phyloP scores from a whole-genome alignment of 2,888 invertebrate genomes.

The Drosophila subquinaria region DNA sequence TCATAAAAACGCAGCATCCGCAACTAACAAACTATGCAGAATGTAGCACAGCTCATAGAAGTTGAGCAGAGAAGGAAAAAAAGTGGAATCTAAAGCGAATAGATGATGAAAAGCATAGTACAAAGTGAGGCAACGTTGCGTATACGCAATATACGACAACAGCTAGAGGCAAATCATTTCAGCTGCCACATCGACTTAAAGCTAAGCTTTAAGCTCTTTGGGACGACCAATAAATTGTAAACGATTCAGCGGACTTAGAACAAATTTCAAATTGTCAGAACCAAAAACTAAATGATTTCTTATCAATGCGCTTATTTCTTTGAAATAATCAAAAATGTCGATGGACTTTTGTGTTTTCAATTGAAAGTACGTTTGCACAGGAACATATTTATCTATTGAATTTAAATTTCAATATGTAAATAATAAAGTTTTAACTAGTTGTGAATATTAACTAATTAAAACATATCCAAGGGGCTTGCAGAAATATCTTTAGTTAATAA shows the following conservation, averaged over 20 bases:
- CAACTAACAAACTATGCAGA: constrained; percentile 27
- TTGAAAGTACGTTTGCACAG: too few relatives aligned
- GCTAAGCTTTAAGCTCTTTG: constrained; percentile 17
- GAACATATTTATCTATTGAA: too few relatives aligned
- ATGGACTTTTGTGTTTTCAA: too few relatives aligned
- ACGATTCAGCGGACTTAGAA: constrained; percentile 7
- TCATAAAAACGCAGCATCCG: constrained; percentile 49
- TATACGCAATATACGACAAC: constrained; percentile 48
- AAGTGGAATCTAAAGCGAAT: too few relatives aligned
- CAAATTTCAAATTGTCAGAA: not conserved
- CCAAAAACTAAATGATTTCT: not conserved
- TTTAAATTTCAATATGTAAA: too few relatives aligned
- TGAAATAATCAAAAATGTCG: too few relatives aligned
- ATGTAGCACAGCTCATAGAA: not conserved
- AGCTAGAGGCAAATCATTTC: constrained; percentile 1
- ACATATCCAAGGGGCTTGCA: too few relatives aligned
- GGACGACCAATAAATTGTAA: constrained; percentile 6
- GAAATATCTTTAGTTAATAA: too few relatives aligned
- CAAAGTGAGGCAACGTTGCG: constrained; percentile 31
- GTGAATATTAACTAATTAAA: too few relatives aligned
- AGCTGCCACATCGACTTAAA: constrained; percentile 10
- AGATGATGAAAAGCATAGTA: constrained; percentile 18
- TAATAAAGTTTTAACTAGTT: too few relatives aligned
- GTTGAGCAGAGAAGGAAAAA: not conserved
- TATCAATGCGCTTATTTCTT: not conserved